Evolutionary conservation across 2,797 vertebrate genomes (phyloP).

Genomic region (Ibycter americanus): DNA sequence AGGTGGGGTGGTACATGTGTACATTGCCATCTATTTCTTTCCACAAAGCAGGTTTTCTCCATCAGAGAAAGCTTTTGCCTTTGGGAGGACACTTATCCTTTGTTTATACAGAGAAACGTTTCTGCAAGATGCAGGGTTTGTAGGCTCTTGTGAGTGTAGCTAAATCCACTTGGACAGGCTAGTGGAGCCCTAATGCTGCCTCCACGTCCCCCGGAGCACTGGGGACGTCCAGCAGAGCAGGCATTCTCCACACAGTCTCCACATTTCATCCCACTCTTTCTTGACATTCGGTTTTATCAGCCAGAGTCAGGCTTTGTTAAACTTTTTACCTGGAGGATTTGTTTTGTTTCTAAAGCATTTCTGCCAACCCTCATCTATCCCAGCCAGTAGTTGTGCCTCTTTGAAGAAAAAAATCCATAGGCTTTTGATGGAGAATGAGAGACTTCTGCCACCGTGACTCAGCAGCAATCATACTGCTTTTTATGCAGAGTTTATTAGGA

Average conservation of each 20-base stretch:
- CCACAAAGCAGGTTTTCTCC: not conserved
- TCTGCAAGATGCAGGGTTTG: not conserved
- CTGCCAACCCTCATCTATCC: not conserved
- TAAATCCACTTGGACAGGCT: not conserved
- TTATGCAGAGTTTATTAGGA: constrained; percentile 1
- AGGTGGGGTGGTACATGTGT: not conserved
- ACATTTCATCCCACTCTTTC: not conserved
- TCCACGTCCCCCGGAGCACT: not conserved
- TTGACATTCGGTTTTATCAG: not conserved
- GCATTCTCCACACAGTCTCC: not conserved
- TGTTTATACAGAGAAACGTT: not conserved
- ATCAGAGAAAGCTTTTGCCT: not conserved
- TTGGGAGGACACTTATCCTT: not conserved
- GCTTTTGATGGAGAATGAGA: not conserved
- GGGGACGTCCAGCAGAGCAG: not conserved
- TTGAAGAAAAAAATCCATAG: not conserved
- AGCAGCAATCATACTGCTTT: constrained; percentile 2
- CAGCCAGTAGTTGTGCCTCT: not conserved
- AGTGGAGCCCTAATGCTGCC: not conserved
- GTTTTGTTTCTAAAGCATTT: not conserved
- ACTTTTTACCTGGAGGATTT: not conserved
- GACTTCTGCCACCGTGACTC: not conserved
- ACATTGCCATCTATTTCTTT: not conserved
- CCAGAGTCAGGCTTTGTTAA: not conserved
- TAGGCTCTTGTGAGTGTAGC: not conserved